A percentile compares a stretch with the other conserved stretches of the same genome.
phyloP scores from a whole-genome alignment of 2,113 vertebrate species.

The Erythrocercus mccallii region DNA sequence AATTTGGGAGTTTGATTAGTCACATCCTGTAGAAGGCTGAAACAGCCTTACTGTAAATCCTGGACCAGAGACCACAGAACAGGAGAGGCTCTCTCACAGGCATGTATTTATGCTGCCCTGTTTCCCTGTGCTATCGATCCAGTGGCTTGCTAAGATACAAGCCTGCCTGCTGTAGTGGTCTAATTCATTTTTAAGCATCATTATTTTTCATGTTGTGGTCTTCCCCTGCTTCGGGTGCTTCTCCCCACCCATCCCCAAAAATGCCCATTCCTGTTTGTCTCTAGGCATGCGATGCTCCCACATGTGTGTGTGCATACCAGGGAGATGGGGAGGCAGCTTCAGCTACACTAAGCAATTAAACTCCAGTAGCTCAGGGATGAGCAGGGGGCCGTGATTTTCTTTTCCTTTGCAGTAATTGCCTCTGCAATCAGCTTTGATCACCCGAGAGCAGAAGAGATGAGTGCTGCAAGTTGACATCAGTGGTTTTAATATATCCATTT shows the following conservation, averaged over 20 bases:
- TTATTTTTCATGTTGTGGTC: slow-evolving; percentile 52
- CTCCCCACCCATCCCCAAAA: neutral
- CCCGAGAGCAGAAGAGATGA: slow-evolving; percentile 74
- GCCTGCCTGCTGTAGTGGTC: slow-evolving; percentile 21
- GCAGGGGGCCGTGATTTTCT: slow-evolving; percentile 76
- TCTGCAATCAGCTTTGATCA: slow-evolving; percentile 84
- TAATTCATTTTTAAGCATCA: slow-evolving; percentile 45
- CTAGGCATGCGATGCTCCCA: neutral
- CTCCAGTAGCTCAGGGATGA: slow-evolving; percentile 77
- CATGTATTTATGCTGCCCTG: neutral
- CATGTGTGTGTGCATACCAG: slow-evolving; percentile 2
- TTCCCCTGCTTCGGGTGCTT: neutral
- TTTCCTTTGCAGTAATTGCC: slow-evolving; percentile 83
- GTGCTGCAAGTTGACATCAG: slow-evolving; percentile 79
- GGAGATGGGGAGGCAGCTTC: slow-evolving; percentile 73
- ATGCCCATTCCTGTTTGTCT: neutral
- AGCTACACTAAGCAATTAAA: slow-evolving; percentile 91
- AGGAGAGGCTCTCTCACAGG: neutral
- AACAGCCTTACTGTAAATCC: neutral
- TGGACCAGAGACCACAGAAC: neutral
- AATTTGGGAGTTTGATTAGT: neutral
- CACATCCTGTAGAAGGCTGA: neutral
- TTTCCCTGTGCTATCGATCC: slow-evolving; percentile 2
- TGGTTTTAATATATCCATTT: slow-evolving; percentile 79
- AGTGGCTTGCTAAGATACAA: neutral